Base-by-base conservation (phyloP, 1,140 invertebrate genomes). In the Drosophila ogumai region DNA sequence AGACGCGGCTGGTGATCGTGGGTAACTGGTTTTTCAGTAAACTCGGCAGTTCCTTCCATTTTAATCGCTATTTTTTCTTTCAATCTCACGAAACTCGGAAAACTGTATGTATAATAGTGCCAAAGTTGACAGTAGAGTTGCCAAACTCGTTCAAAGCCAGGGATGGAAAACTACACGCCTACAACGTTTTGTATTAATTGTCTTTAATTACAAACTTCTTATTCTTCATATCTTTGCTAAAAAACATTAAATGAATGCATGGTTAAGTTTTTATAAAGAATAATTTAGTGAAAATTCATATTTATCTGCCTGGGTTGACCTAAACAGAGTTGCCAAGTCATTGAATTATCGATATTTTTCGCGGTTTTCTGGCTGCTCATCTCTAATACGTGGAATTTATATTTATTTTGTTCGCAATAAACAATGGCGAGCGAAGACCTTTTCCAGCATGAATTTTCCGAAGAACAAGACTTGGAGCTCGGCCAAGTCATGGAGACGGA, bases 1-100 rank as follows among this genome's bases (percentile, higher is more conserved):
- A 91, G 40, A 12, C 90, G 79, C n/a, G 90, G 90, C 68, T 88
- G 85, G 32, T 86, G 76, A 28, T 88, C 84, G 22, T 88, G 81
- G 19, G 66, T 46, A 6, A 61, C 55, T 13, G 81, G 81, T 10
- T 90, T 90, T 8, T 90, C 81, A 4, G 17, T 36, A 32, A 90
- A 90, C 54, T 90, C 86, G 19, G 8, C 41, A 43, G 80, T 40
- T 32, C 15, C 61, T 49, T 87, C 82, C 84, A 87, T 88, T 22
- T 67, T 69, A 17, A 17, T 28, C 1, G 25, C 38, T 75, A 19
- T 22, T 15, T 38, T 58, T 41, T 36, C 15, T 50, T 32, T 9
- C 19, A 19, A 25, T 8, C 12, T 49, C 4, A 15, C 31, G 32
- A 56, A 60, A 40, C 17, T 28, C 36, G 56, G 65, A 87, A 85